phyloP scores from a whole-genome alignment of 1,140 invertebrate genomes.

The Hormaphis cornu region DNA sequence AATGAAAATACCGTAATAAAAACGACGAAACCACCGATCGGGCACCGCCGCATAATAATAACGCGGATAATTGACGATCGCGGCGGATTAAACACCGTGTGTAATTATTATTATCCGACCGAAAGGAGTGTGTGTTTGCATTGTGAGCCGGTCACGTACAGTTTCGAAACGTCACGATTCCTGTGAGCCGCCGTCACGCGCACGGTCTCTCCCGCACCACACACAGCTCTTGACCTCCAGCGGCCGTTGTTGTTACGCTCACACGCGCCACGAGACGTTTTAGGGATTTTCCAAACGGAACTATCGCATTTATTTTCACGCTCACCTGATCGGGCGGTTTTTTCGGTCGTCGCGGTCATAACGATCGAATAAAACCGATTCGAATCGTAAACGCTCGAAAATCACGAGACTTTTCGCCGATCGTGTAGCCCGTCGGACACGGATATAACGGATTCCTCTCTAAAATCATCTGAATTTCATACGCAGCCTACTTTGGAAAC shows the following conservation, averaged over 20 bases:
- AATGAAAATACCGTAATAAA: too few species aligned
- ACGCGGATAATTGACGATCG: not conserved
- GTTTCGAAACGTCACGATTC: slow-evolving; percentile 24
- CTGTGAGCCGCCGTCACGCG: slow-evolving; percentile 17
- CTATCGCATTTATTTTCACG: not conserved
- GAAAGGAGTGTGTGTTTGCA: slow-evolving; percentile 25
- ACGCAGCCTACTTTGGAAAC: too few species aligned
- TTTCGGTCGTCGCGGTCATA: not conserved
- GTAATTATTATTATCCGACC: too few species aligned
- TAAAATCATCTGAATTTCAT: too few species aligned
- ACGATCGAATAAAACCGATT: not conserved
- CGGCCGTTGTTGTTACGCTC: slow-evolving; percentile 2
- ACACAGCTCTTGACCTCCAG: slow-evolving; percentile 24
- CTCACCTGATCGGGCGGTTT: not conserved
- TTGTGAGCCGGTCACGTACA: slow-evolving; percentile 29
- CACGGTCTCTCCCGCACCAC: not conserved
- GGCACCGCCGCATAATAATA: not conserved
- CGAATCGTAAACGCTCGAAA: too few species aligned
- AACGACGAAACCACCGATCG: too few species aligned
- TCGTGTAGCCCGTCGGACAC: too few species aligned
- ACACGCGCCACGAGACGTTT: not conserved
- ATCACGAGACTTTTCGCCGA: too few species aligned
- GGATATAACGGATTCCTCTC: too few species aligned
- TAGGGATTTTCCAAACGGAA: not conserved
- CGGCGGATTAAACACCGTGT: slow-evolving; percentile 25